Percentiles rank a stretch among this genome's conserved stretches.
Evolutionary conservation across 2,888 invertebrate genomes (phyloP).

Genomic region (Campopleginae sp.): DNA sequence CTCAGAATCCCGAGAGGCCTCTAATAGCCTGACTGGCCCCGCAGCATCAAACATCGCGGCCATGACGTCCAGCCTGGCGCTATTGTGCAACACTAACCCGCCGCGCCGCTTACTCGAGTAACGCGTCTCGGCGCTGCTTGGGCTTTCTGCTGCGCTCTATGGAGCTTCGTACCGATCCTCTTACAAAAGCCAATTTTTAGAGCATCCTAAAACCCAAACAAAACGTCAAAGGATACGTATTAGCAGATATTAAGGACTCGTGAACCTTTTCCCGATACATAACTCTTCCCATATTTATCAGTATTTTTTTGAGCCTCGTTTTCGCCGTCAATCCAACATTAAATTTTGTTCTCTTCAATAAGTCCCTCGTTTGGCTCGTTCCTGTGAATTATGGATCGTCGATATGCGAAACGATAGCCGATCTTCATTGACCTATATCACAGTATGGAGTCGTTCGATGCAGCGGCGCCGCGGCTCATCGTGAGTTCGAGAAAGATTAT

Average conservation of each 20-base stretch:
- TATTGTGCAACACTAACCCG: conserved; percentile 30
- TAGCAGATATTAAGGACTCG: conserved; percentile 74
- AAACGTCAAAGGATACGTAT: conserved; percentile 78
- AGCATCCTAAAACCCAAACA: conserved; percentile 67
- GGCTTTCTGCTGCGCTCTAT: conserved; percentile 46
- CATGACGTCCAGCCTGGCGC: conserved; percentile 20
- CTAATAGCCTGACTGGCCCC: conserved; percentile 77
- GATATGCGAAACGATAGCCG: background rate
- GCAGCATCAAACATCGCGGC: conserved; percentile 45
- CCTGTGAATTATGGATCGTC: background rate
- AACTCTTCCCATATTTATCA: background rate
- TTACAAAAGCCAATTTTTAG: conserved; percentile 58
- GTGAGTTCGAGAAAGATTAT: no score
- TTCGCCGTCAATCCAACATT: background rate
- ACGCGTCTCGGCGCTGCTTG: conserved; percentile 33
- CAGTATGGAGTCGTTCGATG: background rate
- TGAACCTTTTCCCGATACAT: conserved; percentile 40
- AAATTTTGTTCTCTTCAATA: background rate
- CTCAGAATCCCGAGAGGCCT: conserved; percentile 69
- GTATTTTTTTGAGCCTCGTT: background rate
- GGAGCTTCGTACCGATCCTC: conserved; percentile 18
- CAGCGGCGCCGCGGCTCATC: no score
- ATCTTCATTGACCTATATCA: background rate
- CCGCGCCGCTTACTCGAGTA: conserved; percentile 14
- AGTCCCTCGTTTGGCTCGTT: background rate